Percentiles rank a stretch among this genome's conserved stretches.
These are phyloP conservation scores for Cottus gobio DNA, from an alignment of 2,113 vertebrate species.

Conservation along the genomic window DNA sequence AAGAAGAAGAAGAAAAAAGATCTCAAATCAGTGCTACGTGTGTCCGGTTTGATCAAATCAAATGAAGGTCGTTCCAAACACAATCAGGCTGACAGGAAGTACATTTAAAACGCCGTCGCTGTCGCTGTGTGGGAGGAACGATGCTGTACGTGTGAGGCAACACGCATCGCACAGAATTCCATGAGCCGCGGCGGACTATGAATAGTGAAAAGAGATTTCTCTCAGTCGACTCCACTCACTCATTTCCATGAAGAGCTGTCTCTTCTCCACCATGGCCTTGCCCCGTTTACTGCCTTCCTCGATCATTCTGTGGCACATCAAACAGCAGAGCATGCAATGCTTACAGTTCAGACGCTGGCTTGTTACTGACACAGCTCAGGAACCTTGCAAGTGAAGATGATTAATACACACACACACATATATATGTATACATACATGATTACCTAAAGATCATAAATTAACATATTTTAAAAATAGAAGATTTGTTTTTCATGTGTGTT, in stretches of 20 bases:
- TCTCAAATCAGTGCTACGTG: neutral
- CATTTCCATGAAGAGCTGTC: conserved; percentile 99
- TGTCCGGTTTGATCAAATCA: neutral
- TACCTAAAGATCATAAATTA: neutral
- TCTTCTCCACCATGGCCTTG: conserved; percentile 97
- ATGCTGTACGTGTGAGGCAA: conserved; percentile 23
- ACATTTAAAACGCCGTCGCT: neutral
- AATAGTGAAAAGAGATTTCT: conserved; percentile 55
- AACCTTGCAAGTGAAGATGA: neutral
- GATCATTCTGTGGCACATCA: conserved; percentile 91
- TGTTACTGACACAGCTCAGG: neutral
- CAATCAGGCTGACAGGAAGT: conserved; percentile 3
- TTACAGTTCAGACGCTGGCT: conserved; percentile 22
- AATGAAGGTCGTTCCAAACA: neutral
- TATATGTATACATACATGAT: neutral
- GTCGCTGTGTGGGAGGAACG: conserved; percentile 45
- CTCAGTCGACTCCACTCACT: conserved; percentile 86
- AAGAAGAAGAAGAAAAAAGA: neutral
- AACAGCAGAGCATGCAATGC: conserved; percentile 38
- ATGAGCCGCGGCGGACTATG: conserved; percentile 12
- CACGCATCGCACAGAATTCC: too few species aligned
- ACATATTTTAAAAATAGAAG: neutral
- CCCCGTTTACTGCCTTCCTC: conserved; percentile 95
- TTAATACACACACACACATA: too few species aligned
- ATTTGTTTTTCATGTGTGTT: too few species aligned